phyloP scores from a whole-genome alignment of 2,797 vertebrate species.

The Carcharodon carcharias region DNA sequence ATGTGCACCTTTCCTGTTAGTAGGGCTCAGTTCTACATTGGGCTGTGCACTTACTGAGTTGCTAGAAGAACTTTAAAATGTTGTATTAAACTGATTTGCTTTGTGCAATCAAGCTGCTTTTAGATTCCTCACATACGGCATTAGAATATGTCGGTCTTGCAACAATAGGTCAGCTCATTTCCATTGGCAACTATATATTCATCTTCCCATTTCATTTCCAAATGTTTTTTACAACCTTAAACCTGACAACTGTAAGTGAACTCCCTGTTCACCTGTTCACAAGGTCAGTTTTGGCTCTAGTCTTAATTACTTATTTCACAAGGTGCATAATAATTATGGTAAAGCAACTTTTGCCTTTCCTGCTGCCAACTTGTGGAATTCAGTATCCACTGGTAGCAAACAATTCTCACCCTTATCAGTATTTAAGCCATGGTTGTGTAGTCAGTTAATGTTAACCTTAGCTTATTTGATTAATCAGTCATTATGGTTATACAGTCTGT shows the following conservation, averaged over 20 bases:
- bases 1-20: neutral
- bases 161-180: neutral
- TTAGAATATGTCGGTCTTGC: neutral
- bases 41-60: neutral
- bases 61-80: neutral
- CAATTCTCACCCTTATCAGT: neutral
- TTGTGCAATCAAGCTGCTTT: neutral
- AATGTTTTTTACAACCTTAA: neutral
- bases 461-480: neutral
- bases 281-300: neutral
- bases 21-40: neutral
- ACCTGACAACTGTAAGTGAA: neutral
- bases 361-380: conserved; percentile 16
- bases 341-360: conserved; percentile 16
- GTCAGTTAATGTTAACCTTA: neutral
- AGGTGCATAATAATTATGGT: conserved; percentile 22
- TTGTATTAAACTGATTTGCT: neutral
- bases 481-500: neutral
- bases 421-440: neutral
- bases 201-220: neutral
- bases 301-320: conserved; percentile 17
- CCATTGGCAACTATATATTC: neutral
- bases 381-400: neutral
- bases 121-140: neutral
- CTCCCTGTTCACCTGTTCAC: conserved; percentile 14